These are phyloP conservation scores for Amazona ochrocephala DNA, from an alignment of 2,797 vertebrate species.

Conservation along the genomic window DNA sequence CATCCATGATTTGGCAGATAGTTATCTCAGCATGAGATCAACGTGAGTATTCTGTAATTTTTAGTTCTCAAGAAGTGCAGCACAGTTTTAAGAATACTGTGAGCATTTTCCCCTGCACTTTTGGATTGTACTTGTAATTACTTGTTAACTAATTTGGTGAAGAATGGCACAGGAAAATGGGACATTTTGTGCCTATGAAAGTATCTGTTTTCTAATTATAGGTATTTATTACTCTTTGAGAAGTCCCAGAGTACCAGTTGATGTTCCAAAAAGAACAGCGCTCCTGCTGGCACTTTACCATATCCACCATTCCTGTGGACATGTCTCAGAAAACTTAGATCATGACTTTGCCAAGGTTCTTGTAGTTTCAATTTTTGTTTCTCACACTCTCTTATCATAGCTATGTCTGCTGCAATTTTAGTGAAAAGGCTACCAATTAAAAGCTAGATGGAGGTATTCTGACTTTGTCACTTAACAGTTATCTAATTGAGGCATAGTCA, in stretches of 20 bases:
- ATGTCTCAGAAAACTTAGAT: background rate
- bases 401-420: background rate
- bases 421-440: background rate
- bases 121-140: background rate
- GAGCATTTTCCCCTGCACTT: rapidly evolving
- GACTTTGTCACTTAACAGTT: background rate
- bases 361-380: background rate
- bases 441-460: background rate
- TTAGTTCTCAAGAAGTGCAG: background rate
- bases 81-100: background rate
- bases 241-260: background rate
- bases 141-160: background rate
- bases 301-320: background rate
- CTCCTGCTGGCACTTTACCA: background rate
- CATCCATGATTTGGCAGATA: background rate
- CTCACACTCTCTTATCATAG: background rate
- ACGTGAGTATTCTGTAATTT: background rate
- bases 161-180: background rate
- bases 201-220: background rate
- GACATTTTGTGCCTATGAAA: background rate
- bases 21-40: background rate
- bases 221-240: background rate
- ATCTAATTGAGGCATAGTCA: conserved; percentile 11
- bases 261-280: background rate
- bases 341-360: background rate